Evolutionary conservation across 2,888 invertebrate genomes (phyloP).

Genomic region (Aethes cnicana): DNA sequence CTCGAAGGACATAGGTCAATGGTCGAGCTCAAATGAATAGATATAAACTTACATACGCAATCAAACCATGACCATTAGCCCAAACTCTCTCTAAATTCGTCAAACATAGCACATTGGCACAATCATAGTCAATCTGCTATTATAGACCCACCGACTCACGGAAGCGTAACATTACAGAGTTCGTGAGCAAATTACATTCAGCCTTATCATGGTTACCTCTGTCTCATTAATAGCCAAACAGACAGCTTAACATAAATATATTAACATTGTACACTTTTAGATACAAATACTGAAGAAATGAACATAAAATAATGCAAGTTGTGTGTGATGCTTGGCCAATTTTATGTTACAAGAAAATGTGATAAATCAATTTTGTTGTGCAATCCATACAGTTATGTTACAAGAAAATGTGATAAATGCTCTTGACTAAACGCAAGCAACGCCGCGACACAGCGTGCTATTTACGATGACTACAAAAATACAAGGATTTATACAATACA

Average conservation of each 20-base stretch:
- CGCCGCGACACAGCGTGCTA: conserved; percentile 4
- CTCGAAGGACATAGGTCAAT: too few species aligned
- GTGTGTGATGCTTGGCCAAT: conserved; percentile 31
- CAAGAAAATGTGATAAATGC: conserved; percentile 18
- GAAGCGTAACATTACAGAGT: conserved; percentile 29
- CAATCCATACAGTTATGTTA: neutral
- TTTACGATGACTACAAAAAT: conserved; percentile 18
- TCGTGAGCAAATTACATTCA: conserved; percentile 56
- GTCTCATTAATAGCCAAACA: neutral
- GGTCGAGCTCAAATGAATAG: conserved; percentile 1
- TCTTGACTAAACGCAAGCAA: conserved; percentile 14
- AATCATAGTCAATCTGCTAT: conserved; percentile 2
- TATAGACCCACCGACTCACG: conserved; percentile 34
- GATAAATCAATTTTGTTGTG: conserved; percentile 20
- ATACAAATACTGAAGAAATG: conserved; percentile 25
- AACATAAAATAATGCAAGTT: conserved; percentile 11
- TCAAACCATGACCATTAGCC: neutral
- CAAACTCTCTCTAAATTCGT: conserved; percentile 1
- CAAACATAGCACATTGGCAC: neutral
- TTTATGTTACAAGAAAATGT: too few species aligned
- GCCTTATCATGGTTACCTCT: conserved; percentile 46
- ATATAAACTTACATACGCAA: neutral
- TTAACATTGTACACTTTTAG: too few species aligned
- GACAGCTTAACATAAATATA: conserved; percentile 8
- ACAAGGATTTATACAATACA: conserved; percentile 17